Percentiles rank a stretch among this genome's conserved stretches.
phyloP scores from a whole-genome alignment of 1,140 invertebrate species.

The Drosophila nikananu region DNA sequence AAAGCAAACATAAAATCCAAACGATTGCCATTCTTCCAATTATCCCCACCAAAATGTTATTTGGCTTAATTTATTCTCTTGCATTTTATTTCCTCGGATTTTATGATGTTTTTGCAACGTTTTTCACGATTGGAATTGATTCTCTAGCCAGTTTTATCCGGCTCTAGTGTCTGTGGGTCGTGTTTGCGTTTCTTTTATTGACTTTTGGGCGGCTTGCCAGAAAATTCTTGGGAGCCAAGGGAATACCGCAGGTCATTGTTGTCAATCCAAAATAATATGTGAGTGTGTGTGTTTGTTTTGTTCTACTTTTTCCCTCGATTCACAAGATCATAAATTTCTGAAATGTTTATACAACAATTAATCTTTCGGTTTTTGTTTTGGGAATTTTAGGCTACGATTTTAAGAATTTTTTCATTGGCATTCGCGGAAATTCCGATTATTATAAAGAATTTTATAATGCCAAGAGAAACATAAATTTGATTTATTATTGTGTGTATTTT shows the following conservation, averaged over 20 bases:
- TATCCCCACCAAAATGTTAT: slow-evolving; percentile 11
- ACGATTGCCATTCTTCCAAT: slow-evolving; percentile 4
- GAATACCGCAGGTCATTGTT: slow-evolving; percentile 73
- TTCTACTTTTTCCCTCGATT: slow-evolving; percentile 46
- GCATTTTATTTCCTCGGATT: slow-evolving; percentile 23
- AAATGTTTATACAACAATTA: slow-evolving; percentile 50
- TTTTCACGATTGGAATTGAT: slow-evolving; percentile 39
- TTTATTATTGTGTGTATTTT: slow-evolving; percentile 29
- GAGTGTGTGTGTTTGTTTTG: neutral
- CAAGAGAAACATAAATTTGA: slow-evolving; percentile 25
- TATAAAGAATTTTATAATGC: slow-evolving; percentile 16
- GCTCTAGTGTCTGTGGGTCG: slow-evolving; percentile 49
- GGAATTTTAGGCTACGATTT: slow-evolving; percentile 1
- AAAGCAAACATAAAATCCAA: neutral
- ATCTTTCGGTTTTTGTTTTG: slow-evolving; percentile 1
- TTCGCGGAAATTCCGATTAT: slow-evolving; percentile 4
- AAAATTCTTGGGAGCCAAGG: slow-evolving; percentile 50
- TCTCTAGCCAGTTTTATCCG: slow-evolving; percentile 47
- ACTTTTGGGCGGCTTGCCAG: slow-evolving; percentile 59
- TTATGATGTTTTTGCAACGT: slow-evolving; percentile 43
- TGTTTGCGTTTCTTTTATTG: slow-evolving; percentile 40
- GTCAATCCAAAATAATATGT: slow-evolving; percentile 61
- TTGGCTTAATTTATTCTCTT: slow-evolving; percentile 14
- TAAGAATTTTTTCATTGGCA: slow-evolving; percentile 5
- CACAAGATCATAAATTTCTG: slow-evolving; percentile 42